Evolutionary conservation across 2,888 invertebrate species (phyloP).

Genomic region (Cryptophagus acutangulus): DNA sequence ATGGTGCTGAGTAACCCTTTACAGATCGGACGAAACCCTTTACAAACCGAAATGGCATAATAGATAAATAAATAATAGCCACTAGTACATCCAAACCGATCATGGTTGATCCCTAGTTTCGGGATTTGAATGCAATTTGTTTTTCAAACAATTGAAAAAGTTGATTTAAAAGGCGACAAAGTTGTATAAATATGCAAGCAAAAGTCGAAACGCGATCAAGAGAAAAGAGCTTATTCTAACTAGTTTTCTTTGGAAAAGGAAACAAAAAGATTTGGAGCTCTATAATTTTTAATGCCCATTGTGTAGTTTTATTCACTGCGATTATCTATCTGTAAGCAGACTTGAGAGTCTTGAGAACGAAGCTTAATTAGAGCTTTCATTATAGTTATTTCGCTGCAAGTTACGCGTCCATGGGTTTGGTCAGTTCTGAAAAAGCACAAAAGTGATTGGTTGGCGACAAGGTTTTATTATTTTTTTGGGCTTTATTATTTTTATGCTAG

Average conservation of each 20-base stretch:
- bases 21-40: background rate
- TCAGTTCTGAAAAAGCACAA: conserved; percentile 3
- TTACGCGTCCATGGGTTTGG: conserved; percentile 17
- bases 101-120: no score
- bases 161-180: no score
- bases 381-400: conserved; percentile 21
- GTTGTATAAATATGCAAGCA: no score
- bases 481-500: conserved; percentile 40
- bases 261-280: conserved; percentile 22
- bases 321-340: conserved; percentile 24
- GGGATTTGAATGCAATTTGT: no score
- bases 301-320: conserved; percentile 25
- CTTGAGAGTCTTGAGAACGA: conserved; percentile 19
- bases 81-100: no score
- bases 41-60: no score
- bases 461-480: conserved; percentile 12
- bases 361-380: conserved; percentile 24
- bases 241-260: conserved; percentile 17
- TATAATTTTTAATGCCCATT: conserved; percentile 29
- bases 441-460: background rate
- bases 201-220: conserved; percentile 18
- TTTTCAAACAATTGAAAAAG: no score
- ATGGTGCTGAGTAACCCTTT: background rate
- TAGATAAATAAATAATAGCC: no score
- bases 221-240: conserved; percentile 18